phyloP scores from a whole-genome alignment of 2,797 vertebrate genomes.

The Muscicapa comitata region DNA sequence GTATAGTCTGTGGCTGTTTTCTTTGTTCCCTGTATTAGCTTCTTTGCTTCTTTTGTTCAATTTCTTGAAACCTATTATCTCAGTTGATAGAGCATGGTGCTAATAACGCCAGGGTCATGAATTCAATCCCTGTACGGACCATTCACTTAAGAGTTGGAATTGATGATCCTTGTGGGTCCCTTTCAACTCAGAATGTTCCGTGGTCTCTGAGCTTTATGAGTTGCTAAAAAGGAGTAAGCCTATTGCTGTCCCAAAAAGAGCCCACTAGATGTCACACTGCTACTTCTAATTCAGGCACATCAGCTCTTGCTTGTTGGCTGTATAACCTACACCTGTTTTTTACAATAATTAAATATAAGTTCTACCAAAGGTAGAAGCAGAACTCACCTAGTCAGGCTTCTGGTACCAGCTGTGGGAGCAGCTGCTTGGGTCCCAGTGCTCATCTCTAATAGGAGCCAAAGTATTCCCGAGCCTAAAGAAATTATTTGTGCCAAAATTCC shows the following conservation, averaged over 20 bases:
- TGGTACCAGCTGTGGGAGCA: not conserved
- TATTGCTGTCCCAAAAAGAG: not conserved
- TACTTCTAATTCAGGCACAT: not conserved
- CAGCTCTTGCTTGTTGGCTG: not conserved
- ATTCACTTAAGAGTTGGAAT: not conserved
- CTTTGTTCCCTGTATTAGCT: not conserved
- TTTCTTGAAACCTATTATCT: not conserved
- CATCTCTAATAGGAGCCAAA: not conserved
- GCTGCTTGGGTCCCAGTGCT: not conserved
- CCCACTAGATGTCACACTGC: slow-evolving; percentile 47
- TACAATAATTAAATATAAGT: not conserved
- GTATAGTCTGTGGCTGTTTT: not conserved
- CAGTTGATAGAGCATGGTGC: not conserved
- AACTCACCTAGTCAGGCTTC: not conserved
- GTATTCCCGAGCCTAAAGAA: not conserved
- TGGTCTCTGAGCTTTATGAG: not conserved
- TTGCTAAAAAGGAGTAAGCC: not conserved
- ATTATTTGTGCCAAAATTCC: not conserved
- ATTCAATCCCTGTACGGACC: not conserved
- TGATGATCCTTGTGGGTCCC: not conserved
- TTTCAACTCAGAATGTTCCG: not conserved
- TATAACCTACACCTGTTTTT: not conserved
- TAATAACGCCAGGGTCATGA: not conserved
- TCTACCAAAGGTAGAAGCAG: not conserved
- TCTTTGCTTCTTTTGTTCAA: not conserved